Evolutionary conservation across 2,888 invertebrate genomes (phyloP).

Genomic region (Salpingus planirostris): DNA sequence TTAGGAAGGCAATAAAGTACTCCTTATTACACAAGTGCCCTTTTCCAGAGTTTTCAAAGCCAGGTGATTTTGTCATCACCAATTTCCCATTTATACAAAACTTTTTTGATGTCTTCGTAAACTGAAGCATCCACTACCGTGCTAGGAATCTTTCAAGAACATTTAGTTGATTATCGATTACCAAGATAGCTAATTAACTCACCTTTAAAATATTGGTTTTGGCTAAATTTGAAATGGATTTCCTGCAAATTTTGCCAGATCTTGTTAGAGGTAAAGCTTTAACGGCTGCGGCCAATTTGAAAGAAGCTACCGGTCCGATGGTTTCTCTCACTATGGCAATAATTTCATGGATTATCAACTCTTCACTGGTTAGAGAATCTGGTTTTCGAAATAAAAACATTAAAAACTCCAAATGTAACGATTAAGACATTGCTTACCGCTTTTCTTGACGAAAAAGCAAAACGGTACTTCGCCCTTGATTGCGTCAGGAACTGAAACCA

Average conservation of each 20-base stretch:
- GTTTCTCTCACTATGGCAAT: conserved; percentile 52
- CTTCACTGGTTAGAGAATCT: conserved; percentile 33
- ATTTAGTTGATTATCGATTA: no score
- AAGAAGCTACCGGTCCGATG: conserved; percentile 84
- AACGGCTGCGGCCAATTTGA: conserved; percentile 70
- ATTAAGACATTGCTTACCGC: no score
- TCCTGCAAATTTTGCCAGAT: conserved; percentile 69
- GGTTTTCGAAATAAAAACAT: not conserved
- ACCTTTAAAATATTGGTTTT: no score
- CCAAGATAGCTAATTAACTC: no score
- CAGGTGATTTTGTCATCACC: no score
- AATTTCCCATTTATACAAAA: no score
- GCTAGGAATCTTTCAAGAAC: not conserved
- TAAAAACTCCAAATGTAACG: no score
- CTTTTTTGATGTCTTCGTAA: not conserved
- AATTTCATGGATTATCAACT: conserved; percentile 47
- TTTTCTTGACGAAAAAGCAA: conserved; percentile 73
- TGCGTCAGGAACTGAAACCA: conserved; percentile 80
- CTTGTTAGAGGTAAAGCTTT: conserved; percentile 81
- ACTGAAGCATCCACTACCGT: not conserved
- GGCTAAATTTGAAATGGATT: conserved; percentile 77
- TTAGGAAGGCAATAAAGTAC: no score
- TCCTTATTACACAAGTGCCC: no score
- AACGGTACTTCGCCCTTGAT: conserved; percentile 90
- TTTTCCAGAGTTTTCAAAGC: no score